These are phyloP conservation scores for Collichthys lucidus DNA, from an alignment of 2,113 vertebrate genomes.

Conservation along the genomic window DNA sequence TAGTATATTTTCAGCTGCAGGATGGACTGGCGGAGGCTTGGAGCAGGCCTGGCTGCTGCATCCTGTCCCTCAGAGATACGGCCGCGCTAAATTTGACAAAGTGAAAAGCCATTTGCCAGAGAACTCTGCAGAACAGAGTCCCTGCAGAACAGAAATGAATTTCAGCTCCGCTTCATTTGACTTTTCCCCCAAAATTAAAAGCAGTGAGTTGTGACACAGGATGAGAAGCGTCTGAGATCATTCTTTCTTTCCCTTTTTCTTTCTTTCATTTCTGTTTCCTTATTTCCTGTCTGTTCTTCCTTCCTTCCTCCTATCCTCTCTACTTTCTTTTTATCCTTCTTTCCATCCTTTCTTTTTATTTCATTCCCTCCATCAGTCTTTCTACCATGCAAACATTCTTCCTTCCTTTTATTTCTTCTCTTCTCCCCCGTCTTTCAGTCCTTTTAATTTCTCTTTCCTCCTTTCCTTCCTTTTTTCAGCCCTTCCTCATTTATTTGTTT, in stretches of 20 bases:
- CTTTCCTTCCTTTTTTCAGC: not conserved
- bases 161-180: slow-evolving; percentile 72
- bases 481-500: not conserved
- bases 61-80: slow-evolving; percentile 44
- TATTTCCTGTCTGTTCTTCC: fast-evolving
- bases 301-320: not conserved
- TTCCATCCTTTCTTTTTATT: no score
- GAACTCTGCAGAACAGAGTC: slow-evolving; percentile 46
- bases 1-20: slow-evolving; percentile 2
- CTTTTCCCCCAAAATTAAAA: slow-evolving; percentile 74
- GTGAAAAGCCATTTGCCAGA: slow-evolving; percentile 68
- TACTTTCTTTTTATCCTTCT: not conserved
- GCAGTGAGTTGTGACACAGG: slow-evolving; percentile 71
- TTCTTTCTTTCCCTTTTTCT: not conserved
- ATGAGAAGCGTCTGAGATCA: slow-evolving; percentile 34
- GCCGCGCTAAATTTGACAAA: slow-evolving; percentile 57
- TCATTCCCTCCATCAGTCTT: not conserved
- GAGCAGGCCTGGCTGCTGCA: slow-evolving; percentile 26
- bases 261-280: not conserved
- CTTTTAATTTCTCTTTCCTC: not conserved
- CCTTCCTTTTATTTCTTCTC: not conserved
- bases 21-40: slow-evolving; percentile 22
- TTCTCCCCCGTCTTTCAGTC: not conserved
- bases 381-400: no score
- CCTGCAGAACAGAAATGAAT: slow-evolving; percentile 70